Evolutionary conservation across 2,888 invertebrate genomes (phyloP).

Genomic region (Drosophila meridiana): DNA sequence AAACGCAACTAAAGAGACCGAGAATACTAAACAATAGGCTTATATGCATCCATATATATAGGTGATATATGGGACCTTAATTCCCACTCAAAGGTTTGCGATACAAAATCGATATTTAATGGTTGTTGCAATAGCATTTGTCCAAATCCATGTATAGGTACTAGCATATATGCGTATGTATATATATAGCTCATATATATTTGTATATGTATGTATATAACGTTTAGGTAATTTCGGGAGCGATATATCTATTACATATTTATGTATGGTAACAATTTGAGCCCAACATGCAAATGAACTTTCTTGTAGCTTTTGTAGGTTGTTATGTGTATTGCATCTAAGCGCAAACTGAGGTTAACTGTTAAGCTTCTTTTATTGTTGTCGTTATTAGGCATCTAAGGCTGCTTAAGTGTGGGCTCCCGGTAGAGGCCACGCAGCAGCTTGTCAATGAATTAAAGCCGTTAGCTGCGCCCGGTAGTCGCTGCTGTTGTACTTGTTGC

Average conservation of each 20-base stretch:
- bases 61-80: constrained; percentile 6
- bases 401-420: constrained; percentile 42
- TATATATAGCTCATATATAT: constrained; percentile 26
- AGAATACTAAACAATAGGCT: constrained; percentile 22
- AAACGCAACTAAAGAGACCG: constrained; percentile 50
- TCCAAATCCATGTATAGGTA: constrained; percentile 60
- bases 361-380: constrained; percentile 32
- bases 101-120: constrained; percentile 54
- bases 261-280: constrained; percentile 76
- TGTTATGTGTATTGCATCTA: constrained; percentile 12
- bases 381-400: constrained; percentile 19
- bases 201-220: constrained; percentile 48
- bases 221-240: constrained; percentile 49
- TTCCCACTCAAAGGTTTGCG: constrained; percentile 35
- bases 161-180: constrained; percentile 44
- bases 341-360: constrained; percentile 62
- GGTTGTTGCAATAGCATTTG: constrained; percentile 70
- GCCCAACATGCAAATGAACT: constrained; percentile 68
- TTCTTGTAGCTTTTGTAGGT: constrained; percentile 35
- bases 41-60: constrained; percentile 1
- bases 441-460: constrained; percentile 84
- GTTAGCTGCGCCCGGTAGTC: constrained; percentile 83
- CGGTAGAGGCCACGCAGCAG: constrained; percentile 80
- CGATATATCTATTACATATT: constrained; percentile 28
- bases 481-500: constrained; percentile 36